phyloP scores from a whole-genome alignment of 92 coral and sea anemone species.

The Phenganax marumi region DNA sequence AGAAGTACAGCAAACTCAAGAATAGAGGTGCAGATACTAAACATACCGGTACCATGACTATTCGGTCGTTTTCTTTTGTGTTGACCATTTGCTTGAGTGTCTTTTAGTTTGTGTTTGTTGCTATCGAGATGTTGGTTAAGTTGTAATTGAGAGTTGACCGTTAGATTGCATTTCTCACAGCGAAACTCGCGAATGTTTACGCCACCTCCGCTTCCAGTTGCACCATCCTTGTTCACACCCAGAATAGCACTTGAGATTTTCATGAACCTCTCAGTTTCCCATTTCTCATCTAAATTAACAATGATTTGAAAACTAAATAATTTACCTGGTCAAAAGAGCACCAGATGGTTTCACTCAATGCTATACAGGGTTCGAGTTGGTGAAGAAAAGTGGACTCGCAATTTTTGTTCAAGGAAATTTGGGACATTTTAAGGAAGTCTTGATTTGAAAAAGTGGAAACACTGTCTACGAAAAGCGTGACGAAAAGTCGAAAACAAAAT shows the following conservation, averaged over 20 bases:
- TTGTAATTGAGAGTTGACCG: slow-evolving; percentile 73
- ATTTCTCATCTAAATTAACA: slow-evolving; percentile 28
- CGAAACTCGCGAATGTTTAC: slow-evolving; percentile 60
- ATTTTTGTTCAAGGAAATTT: too few relatives aligned
- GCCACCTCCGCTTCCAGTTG: slow-evolving; percentile 58
- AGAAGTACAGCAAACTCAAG: neutral
- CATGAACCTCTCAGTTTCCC: slow-evolving; percentile 71
- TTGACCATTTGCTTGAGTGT: neutral
- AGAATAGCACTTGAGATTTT: slow-evolving; percentile 65
- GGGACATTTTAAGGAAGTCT: too few relatives aligned
- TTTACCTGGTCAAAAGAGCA: too few relatives aligned
- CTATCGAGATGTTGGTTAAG: slow-evolving; percentile 71
- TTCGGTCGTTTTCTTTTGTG: neutral
- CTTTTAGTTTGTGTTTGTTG: slow-evolving; percentile 61
- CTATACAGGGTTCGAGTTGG: too few relatives aligned
- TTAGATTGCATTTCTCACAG: slow-evolving; percentile 65
- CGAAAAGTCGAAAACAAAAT: too few relatives aligned
- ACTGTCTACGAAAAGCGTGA: too few relatives aligned
- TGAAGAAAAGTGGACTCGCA: too few relatives aligned
- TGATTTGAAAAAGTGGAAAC: too few relatives aligned
- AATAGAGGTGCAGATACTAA: neutral
- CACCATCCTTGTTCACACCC: slow-evolving; percentile 38
- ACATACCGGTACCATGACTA: slow-evolving; percentile 8
- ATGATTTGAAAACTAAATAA: too few relatives aligned
- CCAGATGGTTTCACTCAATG: too few relatives aligned